Conservation (phyloP, 2,113 vertebrate genomes). For the Periophthalmus modestus region DNA sequence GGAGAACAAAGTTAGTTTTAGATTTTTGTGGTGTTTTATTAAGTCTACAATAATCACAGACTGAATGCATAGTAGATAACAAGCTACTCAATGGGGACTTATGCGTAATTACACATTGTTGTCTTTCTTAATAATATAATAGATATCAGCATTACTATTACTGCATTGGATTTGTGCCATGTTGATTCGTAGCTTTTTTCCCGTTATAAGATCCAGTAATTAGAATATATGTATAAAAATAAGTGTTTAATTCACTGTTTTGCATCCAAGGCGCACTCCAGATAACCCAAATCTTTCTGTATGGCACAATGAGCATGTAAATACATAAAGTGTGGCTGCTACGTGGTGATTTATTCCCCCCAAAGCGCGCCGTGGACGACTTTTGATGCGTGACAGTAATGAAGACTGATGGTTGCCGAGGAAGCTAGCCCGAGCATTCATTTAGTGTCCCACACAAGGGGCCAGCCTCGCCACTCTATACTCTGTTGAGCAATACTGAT, state of each 20-base stretch:
- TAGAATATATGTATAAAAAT: neutral
- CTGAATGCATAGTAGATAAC: too few relatives aligned
- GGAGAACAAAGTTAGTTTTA: neutral
- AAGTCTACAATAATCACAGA: neutral
- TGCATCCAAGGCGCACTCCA: neutral
- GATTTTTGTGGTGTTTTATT: neutral
- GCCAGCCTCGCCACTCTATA: neutral
- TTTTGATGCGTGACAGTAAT: slow-evolving; percentile 99
- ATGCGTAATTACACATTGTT: neutral
- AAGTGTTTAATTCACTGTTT: neutral
- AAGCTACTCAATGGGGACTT: neutral
- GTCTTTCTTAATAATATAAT: too few relatives aligned
- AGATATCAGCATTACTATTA: too few relatives aligned
- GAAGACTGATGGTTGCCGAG: slow-evolving; percentile 97
- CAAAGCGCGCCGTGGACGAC: slow-evolving; percentile 79
- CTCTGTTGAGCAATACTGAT: neutral
- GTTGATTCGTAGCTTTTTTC: neutral
- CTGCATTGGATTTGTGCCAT: neutral
- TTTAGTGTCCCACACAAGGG: slow-evolving; percentile 82
- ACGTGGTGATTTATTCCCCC: slow-evolving; percentile 89
- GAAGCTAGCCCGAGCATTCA: slow-evolving; percentile 97
- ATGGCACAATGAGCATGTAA: slow-evolving; percentile 9
- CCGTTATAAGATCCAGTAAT: neutral
- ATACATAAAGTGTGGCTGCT: slow-evolving; percentile 71
- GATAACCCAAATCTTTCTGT: neutral